These are phyloP conservation scores for Recurvirostra avosetta DNA, from an alignment of 2,113 vertebrate genomes.

Conservation along the genomic window DNA sequence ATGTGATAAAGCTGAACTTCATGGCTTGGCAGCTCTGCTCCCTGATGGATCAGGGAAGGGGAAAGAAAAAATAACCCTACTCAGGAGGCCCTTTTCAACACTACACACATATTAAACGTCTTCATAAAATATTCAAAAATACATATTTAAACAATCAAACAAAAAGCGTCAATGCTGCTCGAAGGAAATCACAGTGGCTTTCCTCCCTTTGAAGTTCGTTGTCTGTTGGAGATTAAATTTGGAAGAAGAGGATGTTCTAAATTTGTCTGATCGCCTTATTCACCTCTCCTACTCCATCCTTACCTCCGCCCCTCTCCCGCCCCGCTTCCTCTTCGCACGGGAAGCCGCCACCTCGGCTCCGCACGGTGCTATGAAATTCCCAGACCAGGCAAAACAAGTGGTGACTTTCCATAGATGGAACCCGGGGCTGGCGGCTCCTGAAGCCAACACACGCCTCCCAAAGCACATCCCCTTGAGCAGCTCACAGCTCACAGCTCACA, in stretches of 20 bases:
- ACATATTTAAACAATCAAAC: slow-evolving; percentile 29
- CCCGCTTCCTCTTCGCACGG: slow-evolving; percentile 75
- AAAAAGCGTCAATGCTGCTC: background rate
- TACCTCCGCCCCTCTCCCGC: slow-evolving; percentile 22
- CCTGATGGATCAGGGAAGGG: background rate
- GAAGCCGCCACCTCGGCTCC: slow-evolving; percentile 83
- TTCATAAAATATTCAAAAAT: slow-evolving; percentile 9
- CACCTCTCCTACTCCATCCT: slow-evolving; percentile 27
- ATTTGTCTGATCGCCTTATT: slow-evolving; percentile 24
- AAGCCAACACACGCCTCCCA: background rate
- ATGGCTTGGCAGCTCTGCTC: slow-evolving; percentile 17
- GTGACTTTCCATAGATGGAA: background rate
- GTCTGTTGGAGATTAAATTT: slow-evolving; percentile 57
- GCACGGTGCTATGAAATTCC: background rate
- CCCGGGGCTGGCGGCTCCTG: background rate
- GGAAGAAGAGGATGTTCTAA: slow-evolving; percentile 75
- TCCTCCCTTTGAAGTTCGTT: slow-evolving; percentile 46
- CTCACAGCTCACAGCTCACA: background rate
- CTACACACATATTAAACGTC: background rate
- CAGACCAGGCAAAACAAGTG: background rate
- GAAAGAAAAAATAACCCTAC: slow-evolving; percentile 7
- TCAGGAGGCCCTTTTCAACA: slow-evolving; percentile 30
- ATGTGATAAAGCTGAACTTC: slow-evolving; percentile 45
- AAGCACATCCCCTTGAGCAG: background rate
- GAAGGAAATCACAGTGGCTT: slow-evolving; percentile 29